These are phyloP conservation scores for Melospiza melodia DNA, from an alignment of 2,113 vertebrate species.

Conservation along the genomic window DNA sequence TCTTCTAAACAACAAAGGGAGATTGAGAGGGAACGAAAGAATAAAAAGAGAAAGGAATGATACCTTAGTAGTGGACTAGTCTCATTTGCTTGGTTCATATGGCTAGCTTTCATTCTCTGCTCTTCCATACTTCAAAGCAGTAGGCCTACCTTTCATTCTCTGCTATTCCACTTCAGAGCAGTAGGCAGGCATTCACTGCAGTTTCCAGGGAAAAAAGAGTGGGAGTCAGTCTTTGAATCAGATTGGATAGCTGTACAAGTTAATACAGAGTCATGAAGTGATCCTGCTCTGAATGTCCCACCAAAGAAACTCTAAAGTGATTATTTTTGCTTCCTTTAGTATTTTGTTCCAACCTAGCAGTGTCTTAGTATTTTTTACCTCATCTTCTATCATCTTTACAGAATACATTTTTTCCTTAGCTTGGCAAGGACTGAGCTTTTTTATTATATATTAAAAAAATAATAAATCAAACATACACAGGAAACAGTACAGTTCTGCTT, in stretches of 20 bases:
- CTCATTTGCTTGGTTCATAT: fast-evolving
- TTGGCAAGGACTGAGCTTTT: background rate
- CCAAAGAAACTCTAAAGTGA: background rate
- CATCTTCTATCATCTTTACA: background rate
- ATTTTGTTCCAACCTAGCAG: background rate
- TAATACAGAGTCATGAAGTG: background rate
- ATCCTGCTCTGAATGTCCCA: background rate
- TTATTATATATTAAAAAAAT: background rate
- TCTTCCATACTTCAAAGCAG: background rate
- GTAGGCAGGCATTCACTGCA: background rate
- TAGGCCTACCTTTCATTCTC: background rate
- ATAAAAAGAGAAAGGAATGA: background rate
- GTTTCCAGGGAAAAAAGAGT: background rate
- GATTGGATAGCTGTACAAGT: background rate
- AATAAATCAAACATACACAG: background rate
- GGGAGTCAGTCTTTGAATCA: background rate
- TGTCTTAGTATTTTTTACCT: background rate
- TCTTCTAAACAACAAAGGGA: background rate
- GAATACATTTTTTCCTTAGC: background rate
- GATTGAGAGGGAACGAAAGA: background rate
- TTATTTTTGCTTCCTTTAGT: background rate
- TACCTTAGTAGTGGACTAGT: background rate
- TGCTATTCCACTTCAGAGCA: background rate
- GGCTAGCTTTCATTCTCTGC: background rate
- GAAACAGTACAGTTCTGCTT: background rate